phyloP scores from a whole-genome alignment of 2,888 invertebrate genomes.

The Epistrophella euchroma region DNA sequence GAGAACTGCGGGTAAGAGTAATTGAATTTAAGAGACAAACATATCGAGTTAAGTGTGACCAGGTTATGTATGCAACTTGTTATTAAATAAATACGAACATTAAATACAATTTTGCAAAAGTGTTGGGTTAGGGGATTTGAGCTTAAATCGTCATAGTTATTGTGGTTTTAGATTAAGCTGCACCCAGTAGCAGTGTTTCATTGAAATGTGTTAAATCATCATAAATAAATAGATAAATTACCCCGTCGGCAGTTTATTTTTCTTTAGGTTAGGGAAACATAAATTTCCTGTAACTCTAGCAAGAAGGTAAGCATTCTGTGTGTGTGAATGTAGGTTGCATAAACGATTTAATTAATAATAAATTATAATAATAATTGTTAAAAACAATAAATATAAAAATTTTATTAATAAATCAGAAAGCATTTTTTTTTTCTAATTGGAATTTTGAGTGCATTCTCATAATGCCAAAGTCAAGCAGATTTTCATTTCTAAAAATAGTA shows the following conservation, averaged over 20 bases:
- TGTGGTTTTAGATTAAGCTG: neutral
- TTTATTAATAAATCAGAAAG: constrained; percentile 10
- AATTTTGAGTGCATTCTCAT: constrained; percentile 18
- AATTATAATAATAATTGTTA: too few relatives aligned
- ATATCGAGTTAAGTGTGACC: neutral
- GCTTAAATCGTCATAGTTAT: neutral
- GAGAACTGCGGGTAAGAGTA: neutral
- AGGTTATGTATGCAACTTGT: neutral
- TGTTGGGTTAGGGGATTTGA: neutral
- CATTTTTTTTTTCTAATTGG: neutral
- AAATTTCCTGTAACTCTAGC: too few relatives aligned
- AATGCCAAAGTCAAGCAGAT: neutral
- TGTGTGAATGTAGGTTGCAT: too few relatives aligned
- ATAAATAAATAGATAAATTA: too few relatives aligned
- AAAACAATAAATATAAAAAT: constrained; percentile 2
- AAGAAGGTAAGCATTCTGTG: too few relatives aligned
- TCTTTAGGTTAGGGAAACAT: too few relatives aligned
- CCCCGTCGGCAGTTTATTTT: too few relatives aligned
- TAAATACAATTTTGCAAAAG: neutral
- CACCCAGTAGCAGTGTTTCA: too few relatives aligned
- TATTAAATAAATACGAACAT: neutral
- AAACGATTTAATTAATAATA: too few relatives aligned
- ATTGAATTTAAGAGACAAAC: neutral
- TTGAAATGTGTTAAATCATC: too few relatives aligned
- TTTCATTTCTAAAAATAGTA: constrained; percentile 13